Conservation (phyloP, 1,140 invertebrate species). For the Ceratitis capitata region DNA sequence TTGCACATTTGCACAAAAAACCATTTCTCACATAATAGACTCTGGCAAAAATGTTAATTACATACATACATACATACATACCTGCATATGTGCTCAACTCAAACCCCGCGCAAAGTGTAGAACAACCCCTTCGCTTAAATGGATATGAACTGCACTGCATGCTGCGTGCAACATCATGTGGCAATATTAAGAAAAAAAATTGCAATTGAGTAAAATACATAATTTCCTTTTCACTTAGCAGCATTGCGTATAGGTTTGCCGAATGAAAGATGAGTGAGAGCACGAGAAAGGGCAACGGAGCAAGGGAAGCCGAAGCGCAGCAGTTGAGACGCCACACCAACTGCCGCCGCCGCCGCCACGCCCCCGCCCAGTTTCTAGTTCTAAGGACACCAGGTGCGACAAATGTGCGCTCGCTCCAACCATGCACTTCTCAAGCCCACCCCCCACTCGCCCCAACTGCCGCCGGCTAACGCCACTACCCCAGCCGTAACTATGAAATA, state of each 20-base stretch:
- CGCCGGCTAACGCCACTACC: too few species aligned
- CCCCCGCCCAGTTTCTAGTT: background rate
- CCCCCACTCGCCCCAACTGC: background rate
- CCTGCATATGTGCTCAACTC: background rate
- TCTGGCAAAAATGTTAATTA: conserved; percentile 32
- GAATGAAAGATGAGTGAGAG: background rate
- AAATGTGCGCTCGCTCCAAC: background rate
- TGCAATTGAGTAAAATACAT: conserved; percentile 27
- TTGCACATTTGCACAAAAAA: background rate
- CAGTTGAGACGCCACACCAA: background rate
- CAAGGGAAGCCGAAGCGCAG: background rate
- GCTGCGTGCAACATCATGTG: background rate
- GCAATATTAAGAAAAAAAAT: conserved; percentile 31
- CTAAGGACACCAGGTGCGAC: background rate
- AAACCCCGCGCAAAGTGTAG: background rate
- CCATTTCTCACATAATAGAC: conserved; percentile 21
- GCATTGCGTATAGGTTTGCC: background rate
- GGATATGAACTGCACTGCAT: background rate
- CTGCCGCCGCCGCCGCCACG: background rate
- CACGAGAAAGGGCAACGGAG: background rate
- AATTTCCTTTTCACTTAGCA: conserved; percentile 37
- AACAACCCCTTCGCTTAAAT: background rate
- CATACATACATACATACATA: background rate
- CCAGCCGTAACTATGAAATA: too few species aligned
- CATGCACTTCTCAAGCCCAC: background rate